A percentile compares a stretch with the other conserved stretches of the same genome.
phyloP scores from a whole-genome alignment of 2,113 vertebrate genomes.

The Calyptommatus sinebrachiatus region DNA sequence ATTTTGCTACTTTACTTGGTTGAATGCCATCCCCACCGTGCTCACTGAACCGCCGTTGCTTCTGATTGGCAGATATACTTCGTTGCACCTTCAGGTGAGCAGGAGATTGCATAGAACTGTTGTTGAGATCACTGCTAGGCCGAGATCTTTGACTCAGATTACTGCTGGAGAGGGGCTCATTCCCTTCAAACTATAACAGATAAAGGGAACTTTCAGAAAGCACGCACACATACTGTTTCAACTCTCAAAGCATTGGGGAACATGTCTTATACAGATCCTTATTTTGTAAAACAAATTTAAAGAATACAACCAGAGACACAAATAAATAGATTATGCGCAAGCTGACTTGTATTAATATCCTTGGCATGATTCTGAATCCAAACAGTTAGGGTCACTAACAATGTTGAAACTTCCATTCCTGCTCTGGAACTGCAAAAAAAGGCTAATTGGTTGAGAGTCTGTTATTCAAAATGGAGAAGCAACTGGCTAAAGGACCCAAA shows the following conservation, averaged over 20 bases:
- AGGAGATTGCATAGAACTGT: slow-evolving; percentile 91
- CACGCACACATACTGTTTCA: background rate
- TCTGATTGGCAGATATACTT: slow-evolving; percentile 96
- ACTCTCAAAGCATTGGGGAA: background rate
- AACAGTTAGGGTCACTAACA: background rate
- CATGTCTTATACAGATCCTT: background rate
- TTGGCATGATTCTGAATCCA: background rate
- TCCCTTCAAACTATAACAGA: slow-evolving; percentile 86
- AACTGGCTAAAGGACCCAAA: background rate
- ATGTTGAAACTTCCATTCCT: too few species aligned
- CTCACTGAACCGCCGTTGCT: slow-evolving; percentile 96
- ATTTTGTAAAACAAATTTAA: background rate
- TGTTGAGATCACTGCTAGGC: slow-evolving; percentile 95
- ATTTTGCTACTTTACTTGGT: slow-evolving; percentile 68
- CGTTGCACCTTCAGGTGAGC: slow-evolving; percentile 96
- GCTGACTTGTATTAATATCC: background rate
- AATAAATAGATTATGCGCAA: background rate
- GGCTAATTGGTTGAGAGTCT: background rate
- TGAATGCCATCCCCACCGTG: slow-evolving; percentile 86
- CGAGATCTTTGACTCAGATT: slow-evolving; percentile 88
- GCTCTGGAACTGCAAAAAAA: background rate
- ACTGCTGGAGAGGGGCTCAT: slow-evolving; percentile 86
- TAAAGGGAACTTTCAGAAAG: background rate
- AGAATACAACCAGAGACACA: background rate
- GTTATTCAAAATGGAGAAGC: background rate